These are phyloP conservation scores for Circaetus gallicus DNA, from an alignment of 2,113 vertebrate genomes.

Conservation along the genomic window DNA sequence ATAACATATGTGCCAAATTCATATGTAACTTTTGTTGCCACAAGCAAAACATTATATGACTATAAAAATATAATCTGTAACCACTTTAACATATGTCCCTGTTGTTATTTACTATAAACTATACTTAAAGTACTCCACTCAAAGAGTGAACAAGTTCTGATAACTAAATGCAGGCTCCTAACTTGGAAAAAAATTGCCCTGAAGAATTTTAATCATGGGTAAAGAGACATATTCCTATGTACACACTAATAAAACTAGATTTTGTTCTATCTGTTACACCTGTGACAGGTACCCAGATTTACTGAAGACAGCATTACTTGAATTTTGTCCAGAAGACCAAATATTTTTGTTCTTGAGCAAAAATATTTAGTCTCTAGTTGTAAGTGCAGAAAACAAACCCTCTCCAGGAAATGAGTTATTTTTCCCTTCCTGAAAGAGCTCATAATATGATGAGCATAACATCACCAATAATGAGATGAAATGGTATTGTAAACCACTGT, in stretches of 20 bases:
- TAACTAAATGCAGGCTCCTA: background rate
- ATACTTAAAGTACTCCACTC: background rate
- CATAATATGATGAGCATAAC: background rate
- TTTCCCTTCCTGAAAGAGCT: conserved; percentile 11
- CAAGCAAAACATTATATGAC: background rate
- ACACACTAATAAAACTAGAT: background rate
- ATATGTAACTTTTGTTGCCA: background rate
- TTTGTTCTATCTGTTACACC: background rate
- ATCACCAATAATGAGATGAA: conserved; percentile 1
- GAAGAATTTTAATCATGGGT: background rate
- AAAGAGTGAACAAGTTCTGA: background rate
- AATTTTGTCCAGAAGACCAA: background rate
- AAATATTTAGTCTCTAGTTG: background rate
- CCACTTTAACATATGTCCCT: background rate
- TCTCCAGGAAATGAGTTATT: conserved; percentile 18
- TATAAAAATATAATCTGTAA: background rate
- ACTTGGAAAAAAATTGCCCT: background rate
- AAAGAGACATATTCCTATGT: background rate
- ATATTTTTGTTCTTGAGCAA: background rate
- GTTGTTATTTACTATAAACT: background rate
- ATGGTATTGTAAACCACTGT: background rate
- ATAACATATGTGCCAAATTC: background rate
- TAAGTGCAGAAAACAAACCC: background rate
- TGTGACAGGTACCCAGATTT: background rate
- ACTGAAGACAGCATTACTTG: background rate